phyloP scores from a whole-genome alignment of 2,797 vertebrate species.

The Megalops cyprinoides region DNA sequence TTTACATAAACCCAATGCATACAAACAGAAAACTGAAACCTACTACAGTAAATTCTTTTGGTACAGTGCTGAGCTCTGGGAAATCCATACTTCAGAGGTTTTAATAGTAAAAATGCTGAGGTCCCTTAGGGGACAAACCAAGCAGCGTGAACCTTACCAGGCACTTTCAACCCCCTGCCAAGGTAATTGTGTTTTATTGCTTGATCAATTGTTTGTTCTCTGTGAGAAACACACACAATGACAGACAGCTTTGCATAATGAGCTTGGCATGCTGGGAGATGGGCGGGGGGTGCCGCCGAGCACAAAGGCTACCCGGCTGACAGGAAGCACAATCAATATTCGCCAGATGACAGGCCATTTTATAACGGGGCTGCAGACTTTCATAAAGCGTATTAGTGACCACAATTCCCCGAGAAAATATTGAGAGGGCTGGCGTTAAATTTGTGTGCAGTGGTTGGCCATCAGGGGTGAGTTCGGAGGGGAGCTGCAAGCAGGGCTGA shows the following conservation, averaged over 20 bases:
- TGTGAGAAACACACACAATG: conserved; percentile 61
- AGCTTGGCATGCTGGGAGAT: conserved; percentile 67
- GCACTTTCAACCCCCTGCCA: conserved; percentile 40
- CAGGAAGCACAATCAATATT: conserved; percentile 64
- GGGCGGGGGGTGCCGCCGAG: conserved; percentile 40
- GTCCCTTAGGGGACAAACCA: conserved; percentile 28
- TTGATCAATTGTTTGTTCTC: conserved; percentile 69
- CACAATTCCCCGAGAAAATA: not conserved
- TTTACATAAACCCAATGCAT: not conserved
- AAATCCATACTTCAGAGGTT: conserved; percentile 38
- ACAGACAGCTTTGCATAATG: conserved; percentile 72
- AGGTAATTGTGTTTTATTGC: conserved; percentile 63
- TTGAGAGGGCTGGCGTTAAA: not conserved
- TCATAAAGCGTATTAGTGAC: conserved; percentile 28
- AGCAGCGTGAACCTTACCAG: conserved; percentile 32
- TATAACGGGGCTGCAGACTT: conserved; percentile 40
- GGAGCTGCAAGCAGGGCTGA: not conserved
- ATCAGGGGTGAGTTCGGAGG: not conserved
- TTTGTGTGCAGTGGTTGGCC: not conserved
- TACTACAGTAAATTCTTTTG: not conserved
- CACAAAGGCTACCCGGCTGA: conserved; percentile 57
- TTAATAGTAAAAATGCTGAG: conserved; percentile 34
- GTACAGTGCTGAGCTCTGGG: conserved; percentile 15
- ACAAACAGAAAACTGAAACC: not conserved
- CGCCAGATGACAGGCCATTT: conserved; percentile 49